Evolutionary conservation across 37 sponge, comb jelly and placozoan genomes (phyloP).

Genomic region (Ephydatia muelleri): DNA sequence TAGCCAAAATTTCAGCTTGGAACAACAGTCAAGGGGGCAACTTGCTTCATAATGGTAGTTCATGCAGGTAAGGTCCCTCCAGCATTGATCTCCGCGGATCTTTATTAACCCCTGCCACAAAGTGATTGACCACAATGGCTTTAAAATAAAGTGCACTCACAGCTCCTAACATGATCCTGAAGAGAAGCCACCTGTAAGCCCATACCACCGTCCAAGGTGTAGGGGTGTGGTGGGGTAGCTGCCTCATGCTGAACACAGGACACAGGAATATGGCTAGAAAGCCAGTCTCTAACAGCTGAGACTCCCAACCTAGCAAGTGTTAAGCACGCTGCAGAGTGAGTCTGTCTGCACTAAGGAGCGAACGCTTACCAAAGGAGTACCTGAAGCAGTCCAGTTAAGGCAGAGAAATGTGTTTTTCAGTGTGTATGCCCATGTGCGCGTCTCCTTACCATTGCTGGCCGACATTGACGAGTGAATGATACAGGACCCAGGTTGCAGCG

Average conservation of each 20-base stretch:
- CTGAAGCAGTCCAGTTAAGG: slow-evolving; percentile 12
- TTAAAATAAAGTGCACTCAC: slow-evolving; percentile 31
- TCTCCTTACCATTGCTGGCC: slow-evolving; percentile 83
- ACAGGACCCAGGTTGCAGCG: slow-evolving; percentile 70
- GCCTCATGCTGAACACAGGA: slow-evolving; percentile 71
- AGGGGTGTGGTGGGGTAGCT: slow-evolving; percentile 71
- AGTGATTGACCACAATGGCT: background rate
- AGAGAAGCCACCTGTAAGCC: slow-evolving; percentile 90
- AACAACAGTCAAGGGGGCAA: background rate
- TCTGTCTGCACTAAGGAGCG: slow-evolving; percentile 28
- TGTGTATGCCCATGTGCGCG: slow-evolving; percentile 49
- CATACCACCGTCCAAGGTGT: slow-evolving; percentile 63
- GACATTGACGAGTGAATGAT: slow-evolving; percentile 88
- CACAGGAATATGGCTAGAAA: slow-evolving; percentile 88
- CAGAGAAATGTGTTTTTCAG: slow-evolving; percentile 14
- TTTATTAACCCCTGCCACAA: slow-evolving; percentile 75
- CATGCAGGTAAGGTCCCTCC: slow-evolving; percentile 95
- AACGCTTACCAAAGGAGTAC: slow-evolving; percentile 86
- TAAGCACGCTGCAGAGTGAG: background rate
- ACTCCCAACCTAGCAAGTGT: slow-evolving; percentile 84
- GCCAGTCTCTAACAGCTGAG: slow-evolving; percentile 92
- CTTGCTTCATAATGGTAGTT: slow-evolving; percentile 91
- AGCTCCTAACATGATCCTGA: slow-evolving; percentile 93
- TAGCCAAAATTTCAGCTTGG: no score
- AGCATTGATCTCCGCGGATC: slow-evolving; percentile 87